These are phyloP conservation scores for Trigoniulus corallinus DNA, from an alignment of 1,140 invertebrate species.

Conservation along the genomic window DNA sequence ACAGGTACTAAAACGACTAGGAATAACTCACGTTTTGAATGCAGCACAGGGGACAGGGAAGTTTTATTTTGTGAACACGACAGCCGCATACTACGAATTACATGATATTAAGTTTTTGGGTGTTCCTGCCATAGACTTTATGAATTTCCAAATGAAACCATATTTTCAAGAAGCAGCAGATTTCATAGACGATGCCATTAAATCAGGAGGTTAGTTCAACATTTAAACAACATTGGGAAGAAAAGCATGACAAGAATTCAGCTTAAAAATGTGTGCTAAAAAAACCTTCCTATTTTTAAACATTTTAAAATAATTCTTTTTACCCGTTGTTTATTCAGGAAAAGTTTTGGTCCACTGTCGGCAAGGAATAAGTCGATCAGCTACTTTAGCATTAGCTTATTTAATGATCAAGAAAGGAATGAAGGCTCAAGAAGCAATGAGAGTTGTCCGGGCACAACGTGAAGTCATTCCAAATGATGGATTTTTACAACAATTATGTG, in stretches of 20 bases:
- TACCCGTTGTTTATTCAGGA: constrained; percentile 29
- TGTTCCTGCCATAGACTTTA: constrained; percentile 54
- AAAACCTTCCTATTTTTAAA: too few species aligned
- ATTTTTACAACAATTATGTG: constrained; percentile 26
- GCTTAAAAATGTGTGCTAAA: not conserved
- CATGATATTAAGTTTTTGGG: constrained; percentile 57
- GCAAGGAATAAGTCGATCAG: constrained; percentile 62
- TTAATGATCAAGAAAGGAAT: constrained; percentile 64
- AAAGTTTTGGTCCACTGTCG: constrained; percentile 63
- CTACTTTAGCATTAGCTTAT: constrained; percentile 60
- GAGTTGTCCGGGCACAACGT: constrained; percentile 40
- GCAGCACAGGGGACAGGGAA: constrained; percentile 22
- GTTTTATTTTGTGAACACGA: constrained; percentile 24
- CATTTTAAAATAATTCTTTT: not conserved
- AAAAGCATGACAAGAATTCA: not conserved
- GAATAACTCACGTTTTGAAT: constrained; percentile 30
- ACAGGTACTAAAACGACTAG: constrained; percentile 18
- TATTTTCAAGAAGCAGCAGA: constrained; percentile 58
- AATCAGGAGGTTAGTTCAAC: constrained; percentile 19
- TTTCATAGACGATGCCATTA: constrained; percentile 61
- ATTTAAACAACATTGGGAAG: not conserved
- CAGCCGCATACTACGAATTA: constrained; percentile 43
- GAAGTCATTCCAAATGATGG: constrained; percentile 29
- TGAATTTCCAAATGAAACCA: constrained; percentile 51
- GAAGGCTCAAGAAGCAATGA: constrained; percentile 53